Evolutionary conservation across 2,797 vertebrate genomes (phyloP), one percentile per base, ranked within the genome.

Genomic region (Microctenopoma stevenorrisi): DNA sequence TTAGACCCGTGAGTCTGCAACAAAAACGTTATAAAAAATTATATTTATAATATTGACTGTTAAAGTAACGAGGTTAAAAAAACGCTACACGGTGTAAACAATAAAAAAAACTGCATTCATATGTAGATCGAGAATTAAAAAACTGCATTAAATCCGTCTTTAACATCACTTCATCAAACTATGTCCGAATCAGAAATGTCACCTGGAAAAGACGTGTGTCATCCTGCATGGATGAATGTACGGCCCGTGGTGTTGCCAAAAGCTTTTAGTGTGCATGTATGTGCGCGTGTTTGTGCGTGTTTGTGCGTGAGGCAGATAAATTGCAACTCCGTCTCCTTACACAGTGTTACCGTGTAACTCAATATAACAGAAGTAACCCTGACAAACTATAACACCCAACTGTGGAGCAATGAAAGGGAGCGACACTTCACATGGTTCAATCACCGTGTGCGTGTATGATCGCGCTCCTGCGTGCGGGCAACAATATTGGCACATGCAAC

Each of bases 371-470:
- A 52, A 69, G 71, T 52, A 74, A 69, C 48, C 38, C 68, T 59
- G 66, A 59, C 66, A 74, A 59, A 81, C 48, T 76, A 54, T 55
- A 81, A 81, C 61, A 81, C 25, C 62, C 55, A 80, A 61, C 38
- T 64, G n/a, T 38, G 56, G 49, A 65, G 51, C 72, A 55, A 48
- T 60, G 61, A 43, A 60, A 61, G 49, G 28, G 53, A 78, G 59
- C 67, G 33, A 28, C 59, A 33, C 62, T 66, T 72, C 61, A 52
- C 51, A 74, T 76, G 70, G 47, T 42, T 73, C n/a, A 42, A 46
- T 67, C 58, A 57, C 25, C 26, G 37, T 47, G 62, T 40, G 30
- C 35, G 65, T 38, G 53, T n/a, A 54, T 42, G 56, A n/a, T 30
- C 5, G 66, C 10, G 59, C 8, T 44, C 11, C 38, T 13, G 72